phyloP scores from a whole-genome alignment of 1,140 invertebrate species.

The Drosophila quadrilineata region DNA sequence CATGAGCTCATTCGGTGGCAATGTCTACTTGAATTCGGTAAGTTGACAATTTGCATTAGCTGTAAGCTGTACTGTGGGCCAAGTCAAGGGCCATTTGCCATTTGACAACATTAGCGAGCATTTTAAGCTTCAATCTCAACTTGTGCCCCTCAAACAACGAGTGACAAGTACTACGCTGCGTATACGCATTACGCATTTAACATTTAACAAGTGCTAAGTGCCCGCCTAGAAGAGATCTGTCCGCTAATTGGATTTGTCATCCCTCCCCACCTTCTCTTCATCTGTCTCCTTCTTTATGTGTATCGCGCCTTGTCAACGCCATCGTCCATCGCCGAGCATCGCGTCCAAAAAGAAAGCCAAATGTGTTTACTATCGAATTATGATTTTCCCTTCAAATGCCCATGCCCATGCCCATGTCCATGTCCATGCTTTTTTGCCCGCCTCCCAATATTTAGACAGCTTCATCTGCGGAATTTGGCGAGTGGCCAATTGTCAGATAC shows the following conservation, averaged over 20 bases:
- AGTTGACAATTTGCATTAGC: slow-evolving; percentile 58
- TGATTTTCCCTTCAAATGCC: slow-evolving; percentile 48
- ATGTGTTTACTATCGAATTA: slow-evolving; percentile 71
- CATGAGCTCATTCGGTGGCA: slow-evolving; percentile 86
- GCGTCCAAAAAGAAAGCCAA: slow-evolving; percentile 33
- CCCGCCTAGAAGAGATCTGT: slow-evolving; percentile 36
- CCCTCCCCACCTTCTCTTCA: not conserved
- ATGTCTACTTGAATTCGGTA: slow-evolving; percentile 87
- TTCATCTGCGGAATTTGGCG: slow-evolving; percentile 41
- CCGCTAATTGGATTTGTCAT: slow-evolving; percentile 71
- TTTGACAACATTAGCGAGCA: slow-evolving; percentile 1
- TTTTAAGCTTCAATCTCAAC: slow-evolving; percentile 18
- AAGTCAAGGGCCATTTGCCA: slow-evolving; percentile 5
- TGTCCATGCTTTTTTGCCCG: not conserved
- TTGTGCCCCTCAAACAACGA: slow-evolving; percentile 19
- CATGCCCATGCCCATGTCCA: not conserved
- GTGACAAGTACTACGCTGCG: slow-evolving; percentile 32
- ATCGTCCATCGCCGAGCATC: slow-evolving; percentile 11
- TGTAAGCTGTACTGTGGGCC: not conserved
- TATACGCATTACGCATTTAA: slow-evolving; percentile 52
- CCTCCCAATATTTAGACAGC: not conserved
- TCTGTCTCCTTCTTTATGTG: slow-evolving; percentile 15
- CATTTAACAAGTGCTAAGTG: slow-evolving; percentile 64
- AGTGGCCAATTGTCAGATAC: slow-evolving; percentile 39
- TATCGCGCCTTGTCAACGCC: slow-evolving; percentile 33